Evolutionary conservation across 2,113 vertebrate species (phyloP), one percentile per base, ranked within the genome.

Genomic region (Corythornis vintsioides): DNA sequence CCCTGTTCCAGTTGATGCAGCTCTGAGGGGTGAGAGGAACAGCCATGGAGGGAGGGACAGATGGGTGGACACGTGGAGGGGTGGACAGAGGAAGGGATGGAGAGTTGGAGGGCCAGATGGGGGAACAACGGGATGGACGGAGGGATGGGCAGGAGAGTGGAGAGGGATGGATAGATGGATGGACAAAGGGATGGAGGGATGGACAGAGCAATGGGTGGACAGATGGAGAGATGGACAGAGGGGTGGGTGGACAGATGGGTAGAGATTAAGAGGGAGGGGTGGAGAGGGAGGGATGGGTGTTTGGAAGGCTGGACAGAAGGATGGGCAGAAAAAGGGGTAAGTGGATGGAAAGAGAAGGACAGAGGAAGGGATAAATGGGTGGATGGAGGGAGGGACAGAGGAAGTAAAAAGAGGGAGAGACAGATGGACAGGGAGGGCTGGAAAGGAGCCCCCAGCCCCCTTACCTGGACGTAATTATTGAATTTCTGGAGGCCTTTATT

Each of bases 1-100:
- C 97, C 13, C 98, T 93, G 97, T 99, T 99, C 98, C 98, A 98
- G 97, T 98, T 97, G 9, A 99, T 98, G 90, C 98, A 99, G 86
- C 84, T 95, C 98, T 99, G 75, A n/a, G 20, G 11, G 15, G 38
- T 38, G 15, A 5, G 26, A 20, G 43, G 55, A 4, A 21, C 53
- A 10, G 38, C 38, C 38, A 9, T 47, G n/a, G 38, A 26, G 1
- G 4, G 7, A 33, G 7, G 5, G 56, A 56, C 7, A 14, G 8
- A 18, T 7, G 28, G 29, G 12, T 3, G 25, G 15, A 28, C 38
- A 38, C 38, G 38, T 1, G 7, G 7, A 20, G 4, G 29, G 25
- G 9, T 2, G 13, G 12, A 25, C 8, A 19, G 55, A 33, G 31
- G 8, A 38, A 38, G 6, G 31, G n/a, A 50, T 33, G 28, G 21